Conservation (phyloP, 35 echinoderm and acorn worm species). For the Amphiura filiformis region DNA sequence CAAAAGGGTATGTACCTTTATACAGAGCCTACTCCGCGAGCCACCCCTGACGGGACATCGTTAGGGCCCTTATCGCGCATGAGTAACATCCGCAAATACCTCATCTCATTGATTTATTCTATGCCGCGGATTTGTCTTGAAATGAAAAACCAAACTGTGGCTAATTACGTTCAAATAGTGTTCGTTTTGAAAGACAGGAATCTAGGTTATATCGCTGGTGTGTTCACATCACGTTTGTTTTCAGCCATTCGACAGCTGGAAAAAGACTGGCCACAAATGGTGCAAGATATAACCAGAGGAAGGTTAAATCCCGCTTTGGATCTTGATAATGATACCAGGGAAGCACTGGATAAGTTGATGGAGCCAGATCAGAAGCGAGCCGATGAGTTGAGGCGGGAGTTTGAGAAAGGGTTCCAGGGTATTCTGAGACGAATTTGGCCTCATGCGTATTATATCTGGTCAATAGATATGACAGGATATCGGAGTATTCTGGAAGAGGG, state of each 20-base stretch:
- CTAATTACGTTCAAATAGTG: constrained; percentile 44
- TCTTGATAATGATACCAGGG: constrained; percentile 4
- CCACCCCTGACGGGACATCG: constrained; percentile 23
- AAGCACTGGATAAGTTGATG: background rate
- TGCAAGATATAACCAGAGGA: constrained; percentile 47
- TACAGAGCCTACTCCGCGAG: background rate
- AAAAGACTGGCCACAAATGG: constrained; percentile 38
- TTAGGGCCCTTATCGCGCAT: background rate
- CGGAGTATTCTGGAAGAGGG: constrained; percentile 1
- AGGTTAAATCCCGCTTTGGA: constrained; percentile 22
- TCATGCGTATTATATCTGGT: background rate
- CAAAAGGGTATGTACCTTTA: constrained; percentile 35
- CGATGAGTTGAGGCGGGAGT: constrained; percentile 36
- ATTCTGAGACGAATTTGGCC: constrained; percentile 67
- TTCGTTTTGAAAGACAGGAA: constrained; percentile 52
- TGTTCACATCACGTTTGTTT: constrained; percentile 14
- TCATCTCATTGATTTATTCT: background rate
- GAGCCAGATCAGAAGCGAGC: constrained; percentile 31
- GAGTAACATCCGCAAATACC: background rate
- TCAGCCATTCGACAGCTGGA: constrained; percentile 43
- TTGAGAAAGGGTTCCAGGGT: constrained; percentile 58
- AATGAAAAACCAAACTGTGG: constrained; percentile 12
- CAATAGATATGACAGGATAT: constrained; percentile 24
- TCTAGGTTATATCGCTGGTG: background rate
- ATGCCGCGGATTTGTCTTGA: background rate